Percentiles rank a stretch among this genome's conserved stretches.
phyloP scores from a whole-genome alignment of 2,797 vertebrate genomes.

The Babyrousa celebensis region DNA sequence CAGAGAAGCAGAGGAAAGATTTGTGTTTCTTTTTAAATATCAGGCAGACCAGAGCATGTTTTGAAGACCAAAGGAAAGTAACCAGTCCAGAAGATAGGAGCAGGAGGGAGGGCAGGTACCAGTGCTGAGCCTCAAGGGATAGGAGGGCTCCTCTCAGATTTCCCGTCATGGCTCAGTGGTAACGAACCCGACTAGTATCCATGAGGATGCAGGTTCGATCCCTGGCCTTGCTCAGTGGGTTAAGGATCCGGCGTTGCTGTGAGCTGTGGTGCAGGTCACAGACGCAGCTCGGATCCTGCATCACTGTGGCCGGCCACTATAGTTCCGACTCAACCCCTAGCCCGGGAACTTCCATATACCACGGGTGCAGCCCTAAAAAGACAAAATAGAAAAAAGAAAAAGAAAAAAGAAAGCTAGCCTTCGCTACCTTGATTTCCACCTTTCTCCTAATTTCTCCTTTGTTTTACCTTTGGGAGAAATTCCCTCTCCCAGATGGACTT shows the following conservation, averaged over 20 bases:
- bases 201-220: neutral
- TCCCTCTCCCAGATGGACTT: neutral
- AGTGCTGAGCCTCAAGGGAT: neutral
- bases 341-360: too few species aligned
- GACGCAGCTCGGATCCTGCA: too few species aligned
- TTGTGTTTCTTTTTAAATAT: conserved; percentile 52
- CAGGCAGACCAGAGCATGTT: conserved; percentile 22
- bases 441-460: neutral
- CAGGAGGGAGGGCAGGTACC: neutral
- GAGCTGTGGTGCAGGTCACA: too few species aligned
- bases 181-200: too few species aligned
- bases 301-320: too few species aligned
- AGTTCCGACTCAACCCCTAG: too few species aligned
- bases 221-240: neutral
- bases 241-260: too few species aligned
- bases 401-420: neutral
- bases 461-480: conserved; percentile 2
- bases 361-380: too few species aligned
- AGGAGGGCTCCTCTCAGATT: neutral
- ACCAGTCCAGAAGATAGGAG: neutral
- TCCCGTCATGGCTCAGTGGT: too few species aligned
- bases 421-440: neutral
- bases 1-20: neutral
- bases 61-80: conserved; percentile 41
- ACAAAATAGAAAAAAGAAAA: too few species aligned